Base-by-base conservation (phyloP, 2,888 invertebrate species). In the Nasonovia ribisnigri region DNA sequence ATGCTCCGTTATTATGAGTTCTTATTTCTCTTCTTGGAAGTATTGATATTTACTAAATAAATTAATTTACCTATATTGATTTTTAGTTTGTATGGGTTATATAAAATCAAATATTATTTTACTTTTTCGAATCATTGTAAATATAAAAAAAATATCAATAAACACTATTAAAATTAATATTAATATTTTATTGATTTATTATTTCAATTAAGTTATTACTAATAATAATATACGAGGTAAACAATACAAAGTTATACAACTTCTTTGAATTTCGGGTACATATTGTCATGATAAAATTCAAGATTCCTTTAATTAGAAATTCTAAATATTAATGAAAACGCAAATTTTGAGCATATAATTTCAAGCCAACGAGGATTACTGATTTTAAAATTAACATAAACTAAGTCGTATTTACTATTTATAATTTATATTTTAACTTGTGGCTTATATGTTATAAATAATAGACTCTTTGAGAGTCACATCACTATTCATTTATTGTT, bases 361-460 rank as follows among this genome's bases (percentile, higher is more conserved):
- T 46, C 16, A 84, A 43, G 84, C 4, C 26, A 43, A 26, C 24
- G 36, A 1, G 36, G 36, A 77, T 77, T 8, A 8, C 36, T 77
- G 84, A 84, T 84, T 84, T 84, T 43, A 4, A 36, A 36, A 77
- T 77, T 36, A 36, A 77, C 77, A 77, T 77, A 77, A 77, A 36
- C 36, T 77, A 36, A 77, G 84, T 84, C 3, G 10, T 26, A 84
- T 84, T 84, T 43, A 43, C 24, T 24, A 84, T 84, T 43, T 84
- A 43, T 43, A 26, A 20, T 51, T 51, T 54, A 54, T 57, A 84
- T 84, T 84, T 84, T 43, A 84, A 42, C 43, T 84, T 24, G 6
- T 84, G 84, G 26, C 43, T 84, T 84, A 43, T n/a, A n/a, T n/a
- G n/a, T n/a, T n/a, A n/a, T 84, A 84, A 84, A 84, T 43, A 84